Conservation (phyloP, 2,797 vertebrate genomes). For the Thalassophryne amazonica region DNA sequence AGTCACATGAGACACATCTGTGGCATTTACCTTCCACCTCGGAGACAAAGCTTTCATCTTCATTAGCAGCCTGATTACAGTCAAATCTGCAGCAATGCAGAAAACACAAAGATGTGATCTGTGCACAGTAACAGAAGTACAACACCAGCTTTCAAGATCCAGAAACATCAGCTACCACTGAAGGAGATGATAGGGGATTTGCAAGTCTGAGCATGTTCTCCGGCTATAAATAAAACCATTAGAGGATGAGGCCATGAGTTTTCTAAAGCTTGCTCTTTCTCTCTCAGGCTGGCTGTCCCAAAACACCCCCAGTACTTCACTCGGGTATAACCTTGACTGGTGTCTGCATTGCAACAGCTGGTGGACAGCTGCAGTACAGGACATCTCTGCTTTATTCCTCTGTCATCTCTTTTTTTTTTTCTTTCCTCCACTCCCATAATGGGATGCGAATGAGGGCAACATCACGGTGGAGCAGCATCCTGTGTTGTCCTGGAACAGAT, state of each 20-base stretch:
- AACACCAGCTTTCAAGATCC: background rate
- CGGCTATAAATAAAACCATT: slow-evolving; percentile 26
- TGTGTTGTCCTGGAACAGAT: slow-evolving; percentile 25
- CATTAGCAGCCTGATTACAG: slow-evolving; percentile 36
- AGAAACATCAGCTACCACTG: background rate
- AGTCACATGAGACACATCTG: slow-evolving; percentile 17
- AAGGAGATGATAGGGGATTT: slow-evolving; percentile 1
- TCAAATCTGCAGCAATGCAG: background rate
- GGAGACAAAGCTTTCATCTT: slow-evolving; percentile 6
- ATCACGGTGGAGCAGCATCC: slow-evolving; percentile 9
- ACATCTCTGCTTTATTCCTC: slow-evolving; percentile 36
- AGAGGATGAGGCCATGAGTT: slow-evolving; percentile 11
- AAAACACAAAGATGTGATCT: background rate
- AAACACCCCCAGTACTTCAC: slow-evolving; percentile 16
- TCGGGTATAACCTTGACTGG: slow-evolving; percentile 63
- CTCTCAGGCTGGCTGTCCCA: background rate
- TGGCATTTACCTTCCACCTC: slow-evolving; percentile 28
- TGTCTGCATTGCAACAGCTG: slow-evolving; percentile 68
- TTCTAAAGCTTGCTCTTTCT: background rate
- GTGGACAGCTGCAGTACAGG: slow-evolving; percentile 43
- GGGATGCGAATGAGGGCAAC: background rate
- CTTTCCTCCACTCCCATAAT: slow-evolving; percentile 11
- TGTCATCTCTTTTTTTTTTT: background rate
- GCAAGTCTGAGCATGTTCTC: slow-evolving; percentile 6
- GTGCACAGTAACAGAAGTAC: background rate